A percentile compares a stretch with the other conserved stretches of the same genome.
These are phyloP conservation scores for Cydia splendana DNA, from an alignment of 1,140 invertebrate genomes.

Conservation along the genomic window DNA sequence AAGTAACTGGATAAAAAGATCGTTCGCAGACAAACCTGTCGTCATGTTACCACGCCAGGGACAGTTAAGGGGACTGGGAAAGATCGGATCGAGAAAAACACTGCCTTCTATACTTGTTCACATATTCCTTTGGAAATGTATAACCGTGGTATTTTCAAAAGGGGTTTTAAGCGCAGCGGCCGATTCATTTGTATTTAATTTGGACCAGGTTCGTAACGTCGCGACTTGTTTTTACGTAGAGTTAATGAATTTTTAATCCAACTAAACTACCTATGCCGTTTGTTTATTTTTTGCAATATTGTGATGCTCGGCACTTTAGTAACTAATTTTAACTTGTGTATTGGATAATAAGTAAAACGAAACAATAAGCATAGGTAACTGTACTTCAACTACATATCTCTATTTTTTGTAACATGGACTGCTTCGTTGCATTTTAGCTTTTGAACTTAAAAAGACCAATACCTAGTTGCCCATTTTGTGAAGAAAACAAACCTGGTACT, in stretches of 20 bases:
- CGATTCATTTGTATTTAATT: conserved; percentile 11
- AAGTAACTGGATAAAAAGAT: conserved; percentile 78
- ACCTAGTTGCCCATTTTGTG: too few species aligned
- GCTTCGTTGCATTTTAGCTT: too few species aligned
- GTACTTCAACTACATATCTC: too few species aligned
- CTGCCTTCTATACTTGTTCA: background rate
- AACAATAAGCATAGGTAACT: too few species aligned
- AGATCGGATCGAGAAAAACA: background rate
- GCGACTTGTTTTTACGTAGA: conserved; percentile 1
- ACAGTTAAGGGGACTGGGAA: background rate
- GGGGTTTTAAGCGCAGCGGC: background rate
- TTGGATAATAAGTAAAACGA: background rate
- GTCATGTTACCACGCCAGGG: conserved; percentile 34
- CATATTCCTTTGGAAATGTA: conserved; percentile 21
- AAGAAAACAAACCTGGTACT: too few species aligned
- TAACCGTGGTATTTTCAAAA: conserved; percentile 6
- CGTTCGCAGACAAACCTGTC: conserved; percentile 72
- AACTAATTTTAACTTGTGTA: too few species aligned
- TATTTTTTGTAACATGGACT: too few species aligned
- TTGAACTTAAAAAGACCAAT: background rate
- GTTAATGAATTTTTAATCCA: background rate
- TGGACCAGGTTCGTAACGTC: background rate
- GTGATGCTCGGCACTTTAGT: background rate
- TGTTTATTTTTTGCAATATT: background rate
- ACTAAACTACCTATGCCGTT: background rate